A percentile compares a stretch with the other conserved stretches of the same genome.
Evolutionary conservation across 2,113 vertebrate species (phyloP).

Genomic region (Uropsilus gracilis): DNA sequence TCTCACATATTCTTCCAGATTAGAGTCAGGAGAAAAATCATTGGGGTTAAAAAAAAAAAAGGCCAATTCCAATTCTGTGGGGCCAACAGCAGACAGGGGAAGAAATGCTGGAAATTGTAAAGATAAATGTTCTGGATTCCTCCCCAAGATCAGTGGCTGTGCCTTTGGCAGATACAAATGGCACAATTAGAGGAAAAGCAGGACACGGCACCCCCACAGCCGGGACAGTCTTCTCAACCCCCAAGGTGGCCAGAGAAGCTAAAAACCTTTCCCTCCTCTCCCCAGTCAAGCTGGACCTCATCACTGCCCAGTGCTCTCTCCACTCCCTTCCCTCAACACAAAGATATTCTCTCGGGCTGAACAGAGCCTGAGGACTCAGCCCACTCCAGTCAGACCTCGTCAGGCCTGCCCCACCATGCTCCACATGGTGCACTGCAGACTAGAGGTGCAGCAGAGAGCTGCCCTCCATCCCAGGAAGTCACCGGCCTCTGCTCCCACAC

Average conservation of each 20-base stretch:
- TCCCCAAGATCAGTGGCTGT: neutral
- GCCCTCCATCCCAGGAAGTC: neutral
- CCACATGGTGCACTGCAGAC: neutral
- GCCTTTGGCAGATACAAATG: accelerated
- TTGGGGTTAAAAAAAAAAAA: neutral
- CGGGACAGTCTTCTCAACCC: too few relatives aligned
- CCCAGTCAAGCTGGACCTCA: accelerated
- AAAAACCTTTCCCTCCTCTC: too few relatives aligned
- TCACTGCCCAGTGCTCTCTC: neutral
- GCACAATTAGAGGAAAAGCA: neutral
- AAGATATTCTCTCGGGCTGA: neutral
- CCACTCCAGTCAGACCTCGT: neutral
- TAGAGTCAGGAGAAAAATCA: neutral
- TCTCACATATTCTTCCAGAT: neutral
- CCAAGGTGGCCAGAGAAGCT: neutral
- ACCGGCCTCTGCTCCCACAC: neutral
- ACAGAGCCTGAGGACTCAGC: too few relatives aligned
- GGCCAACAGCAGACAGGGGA: neutral
- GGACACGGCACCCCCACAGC: neutral
- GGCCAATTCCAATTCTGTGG: neutral
- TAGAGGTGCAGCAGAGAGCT: neutral
- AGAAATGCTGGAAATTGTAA: neutral
- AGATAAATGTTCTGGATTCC: neutral
- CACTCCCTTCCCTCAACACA: accelerated
- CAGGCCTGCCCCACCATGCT: neutral